phyloP scores from a whole-genome alignment of 2,113 vertebrate genomes.

The Nothobranchius furzeri region DNA sequence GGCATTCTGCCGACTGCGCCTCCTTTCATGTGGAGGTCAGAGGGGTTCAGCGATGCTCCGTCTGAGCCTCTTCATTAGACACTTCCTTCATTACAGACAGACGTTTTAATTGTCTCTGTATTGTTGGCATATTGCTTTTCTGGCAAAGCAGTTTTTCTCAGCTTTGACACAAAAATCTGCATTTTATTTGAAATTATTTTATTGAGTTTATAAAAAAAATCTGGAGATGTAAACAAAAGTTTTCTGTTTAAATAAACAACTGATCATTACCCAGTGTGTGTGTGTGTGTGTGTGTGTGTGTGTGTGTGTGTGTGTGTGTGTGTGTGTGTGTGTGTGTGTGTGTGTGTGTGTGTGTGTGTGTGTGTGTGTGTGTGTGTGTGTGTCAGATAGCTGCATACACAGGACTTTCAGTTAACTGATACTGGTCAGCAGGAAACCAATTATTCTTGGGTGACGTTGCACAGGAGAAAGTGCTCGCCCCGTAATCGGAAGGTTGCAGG shows the following conservation, averaged over 20 bases:
- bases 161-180: slow-evolving; percentile 45
- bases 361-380: too few relatives aligned
- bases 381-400: too few relatives aligned
- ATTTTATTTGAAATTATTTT: slow-evolving; percentile 47
- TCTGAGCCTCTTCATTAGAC: slow-evolving; percentile 72
- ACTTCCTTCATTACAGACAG: slow-evolving; percentile 49
- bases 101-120: slow-evolving; percentile 63
- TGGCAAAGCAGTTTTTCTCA: slow-evolving; percentile 42
- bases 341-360: too few relatives aligned
- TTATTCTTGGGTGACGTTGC: too few relatives aligned
- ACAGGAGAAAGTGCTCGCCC: too few relatives aligned
- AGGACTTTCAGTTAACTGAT: too few relatives aligned
- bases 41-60: slow-evolving; percentile 45
- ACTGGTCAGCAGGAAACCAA: too few relatives aligned
- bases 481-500: too few relatives aligned
- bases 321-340: too few relatives aligned
- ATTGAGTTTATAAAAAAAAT: slow-evolving; percentile 20
- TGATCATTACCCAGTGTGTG: not conserved
- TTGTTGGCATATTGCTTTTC: slow-evolving; percentile 48
- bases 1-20: slow-evolving; percentile 61
- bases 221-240: slow-evolving; percentile 45
- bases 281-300: slow-evolving; percentile 22
- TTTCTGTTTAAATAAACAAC: not conserved
- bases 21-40: slow-evolving; percentile 67
- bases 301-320: too few relatives aligned